Percentiles rank a stretch among this genome's conserved stretches.
Evolutionary conservation across 1,140 invertebrate species (phyloP).

Genomic region (Micrasema minimum): DNA sequence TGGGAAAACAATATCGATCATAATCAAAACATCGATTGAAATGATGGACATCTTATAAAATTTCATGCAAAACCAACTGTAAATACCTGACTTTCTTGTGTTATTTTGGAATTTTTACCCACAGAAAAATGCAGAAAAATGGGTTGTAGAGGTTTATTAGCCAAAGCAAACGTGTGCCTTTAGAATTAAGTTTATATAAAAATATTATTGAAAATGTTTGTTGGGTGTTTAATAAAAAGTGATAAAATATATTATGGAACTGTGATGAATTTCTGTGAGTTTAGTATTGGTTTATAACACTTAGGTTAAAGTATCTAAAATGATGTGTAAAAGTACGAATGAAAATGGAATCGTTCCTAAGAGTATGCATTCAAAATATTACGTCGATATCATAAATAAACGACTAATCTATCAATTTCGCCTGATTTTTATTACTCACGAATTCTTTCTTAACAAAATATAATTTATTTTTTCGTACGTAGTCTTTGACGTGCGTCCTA

Average conservation of each 20-base stretch:
- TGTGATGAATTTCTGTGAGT: conserved; percentile 40
- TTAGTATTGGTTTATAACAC: background rate
- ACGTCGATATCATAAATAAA: background rate
- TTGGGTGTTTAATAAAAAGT: conserved; percentile 6
- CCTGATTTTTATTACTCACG: too few species aligned
- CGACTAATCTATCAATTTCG: background rate
- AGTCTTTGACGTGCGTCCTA: background rate
- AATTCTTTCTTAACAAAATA: too few species aligned
- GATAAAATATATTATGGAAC: conserved; percentile 10
- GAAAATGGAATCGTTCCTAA: conserved; percentile 4
- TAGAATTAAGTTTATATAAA: conserved; percentile 19
- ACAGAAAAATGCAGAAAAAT: conserved; percentile 25
- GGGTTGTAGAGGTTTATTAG: conserved; percentile 10
- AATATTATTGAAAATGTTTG: conserved; percentile 10
- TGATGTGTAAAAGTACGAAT: conserved; percentile 11
- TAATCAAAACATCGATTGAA: too few species aligned
- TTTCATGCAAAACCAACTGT: too few species aligned
- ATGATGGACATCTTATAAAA: too few species aligned
- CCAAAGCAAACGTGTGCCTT: conserved; percentile 29
- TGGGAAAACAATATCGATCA: too few species aligned
- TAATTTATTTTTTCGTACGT: too few species aligned
- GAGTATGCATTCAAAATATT: background rate
- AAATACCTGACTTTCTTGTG: too few species aligned
- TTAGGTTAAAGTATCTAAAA: background rate
- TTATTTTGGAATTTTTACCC: conserved; percentile 22